Percentiles rank a stretch among this genome's conserved stretches.
phyloP scores from a whole-genome alignment of 2,888 invertebrate genomes.

The Drosophila rubida region DNA sequence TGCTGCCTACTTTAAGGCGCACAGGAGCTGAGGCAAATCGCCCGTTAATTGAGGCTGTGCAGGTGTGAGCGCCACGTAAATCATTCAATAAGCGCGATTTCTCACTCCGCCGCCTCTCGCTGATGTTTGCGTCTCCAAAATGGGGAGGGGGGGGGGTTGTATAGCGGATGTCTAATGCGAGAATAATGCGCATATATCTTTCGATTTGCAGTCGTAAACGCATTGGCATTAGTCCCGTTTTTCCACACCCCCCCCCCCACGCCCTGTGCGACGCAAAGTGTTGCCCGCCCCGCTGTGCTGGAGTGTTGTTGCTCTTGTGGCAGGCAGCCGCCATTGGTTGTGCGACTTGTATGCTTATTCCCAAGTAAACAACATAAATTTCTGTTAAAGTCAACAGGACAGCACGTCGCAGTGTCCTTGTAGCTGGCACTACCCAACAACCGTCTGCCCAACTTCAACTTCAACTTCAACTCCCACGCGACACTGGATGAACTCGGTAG shows the following conservation, averaged over 20 bases:
- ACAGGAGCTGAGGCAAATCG: constrained; percentile 20
- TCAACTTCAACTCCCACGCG: background rate
- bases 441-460: constrained; percentile 2
- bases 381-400: constrained; percentile 74
- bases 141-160: background rate
- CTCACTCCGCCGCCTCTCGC: background rate
- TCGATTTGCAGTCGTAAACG: constrained; percentile 52
- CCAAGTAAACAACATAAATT: constrained; percentile 75
- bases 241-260: background rate
- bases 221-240: constrained; percentile 35
- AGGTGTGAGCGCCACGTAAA: constrained; percentile 28
- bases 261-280: constrained; percentile 19
- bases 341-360: constrained; percentile 52
- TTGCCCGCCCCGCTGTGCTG: constrained; percentile 41
- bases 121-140: constrained; percentile 27
- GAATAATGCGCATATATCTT: constrained; percentile 51
- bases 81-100: constrained; percentile 50
- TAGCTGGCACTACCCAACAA: background rate
- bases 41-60: constrained; percentile 50
- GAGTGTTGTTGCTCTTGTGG: constrained; percentile 11
- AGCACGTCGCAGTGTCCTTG: constrained; percentile 40
- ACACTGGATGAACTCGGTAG: background rate
- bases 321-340: constrained; percentile 9
- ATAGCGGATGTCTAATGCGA: constrained; percentile 42
- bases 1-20: constrained; percentile 32